Percentiles rank a stretch among this genome's conserved stretches.
These are phyloP conservation scores for Boleophthalmus pectinirostris DNA, from an alignment of 2,113 vertebrate genomes.

Conservation along the genomic window DNA sequence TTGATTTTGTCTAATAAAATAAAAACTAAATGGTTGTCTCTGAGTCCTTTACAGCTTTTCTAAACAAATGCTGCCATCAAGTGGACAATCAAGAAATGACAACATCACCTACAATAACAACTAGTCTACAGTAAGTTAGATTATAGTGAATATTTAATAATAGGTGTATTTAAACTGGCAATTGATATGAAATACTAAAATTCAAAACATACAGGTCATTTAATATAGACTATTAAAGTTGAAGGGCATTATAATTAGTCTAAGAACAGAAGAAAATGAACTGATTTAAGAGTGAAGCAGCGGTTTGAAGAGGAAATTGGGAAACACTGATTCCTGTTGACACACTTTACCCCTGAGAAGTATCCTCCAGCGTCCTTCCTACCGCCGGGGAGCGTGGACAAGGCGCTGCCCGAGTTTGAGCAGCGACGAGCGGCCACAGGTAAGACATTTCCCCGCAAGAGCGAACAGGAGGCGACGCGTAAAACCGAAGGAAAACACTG, in stretches of 20 bases:
- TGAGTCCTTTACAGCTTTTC: background rate
- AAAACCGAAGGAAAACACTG: background rate
- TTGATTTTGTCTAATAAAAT: background rate
- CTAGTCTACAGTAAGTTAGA: too few species aligned
- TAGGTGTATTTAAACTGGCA: background rate
- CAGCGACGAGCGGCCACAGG: background rate
- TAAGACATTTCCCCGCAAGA: background rate
- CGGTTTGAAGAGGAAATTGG: background rate
- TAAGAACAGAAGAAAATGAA: background rate
- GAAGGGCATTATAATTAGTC: too few species aligned
- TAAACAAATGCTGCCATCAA: constrained; percentile 1
- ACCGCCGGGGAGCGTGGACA: background rate
- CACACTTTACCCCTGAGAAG: background rate
- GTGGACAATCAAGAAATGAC: background rate
- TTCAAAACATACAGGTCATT: background rate
- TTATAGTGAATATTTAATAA: too few species aligned
- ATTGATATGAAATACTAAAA: background rate
- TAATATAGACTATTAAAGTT: background rate
- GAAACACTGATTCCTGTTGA: constrained; percentile 6
- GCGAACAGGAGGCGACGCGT: background rate
- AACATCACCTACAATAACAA: background rate
- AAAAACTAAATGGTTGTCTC: background rate
- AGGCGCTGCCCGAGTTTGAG: background rate
- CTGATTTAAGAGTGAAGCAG: background rate
- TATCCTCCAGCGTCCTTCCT: background rate